phyloP scores from a whole-genome alignment of 1,140 invertebrate species.

The Oncopodura yosiiana region DNA sequence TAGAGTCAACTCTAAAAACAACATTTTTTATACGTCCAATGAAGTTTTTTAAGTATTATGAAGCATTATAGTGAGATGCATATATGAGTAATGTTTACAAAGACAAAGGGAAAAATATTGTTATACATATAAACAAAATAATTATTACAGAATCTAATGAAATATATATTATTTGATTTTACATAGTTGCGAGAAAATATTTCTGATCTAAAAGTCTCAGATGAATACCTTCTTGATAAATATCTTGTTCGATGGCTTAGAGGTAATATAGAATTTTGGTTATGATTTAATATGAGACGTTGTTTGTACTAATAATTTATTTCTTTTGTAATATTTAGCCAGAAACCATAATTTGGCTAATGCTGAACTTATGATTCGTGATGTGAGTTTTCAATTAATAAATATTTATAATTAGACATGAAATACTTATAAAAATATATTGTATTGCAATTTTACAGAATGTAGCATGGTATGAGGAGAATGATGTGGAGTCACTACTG shows the following conservation, averaged over 20 bases:
- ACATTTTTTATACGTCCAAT: too few species aligned
- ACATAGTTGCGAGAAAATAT: constrained; percentile 17
- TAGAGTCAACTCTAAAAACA: not conserved
- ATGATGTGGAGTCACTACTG: too few species aligned
- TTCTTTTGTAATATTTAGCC: constrained; percentile 50
- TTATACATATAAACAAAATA: not conserved
- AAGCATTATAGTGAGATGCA: too few species aligned
- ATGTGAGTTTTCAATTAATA: constrained; percentile 49
- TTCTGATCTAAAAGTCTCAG: constrained; percentile 4
- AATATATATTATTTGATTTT: not conserved
- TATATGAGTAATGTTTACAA: too few species aligned
- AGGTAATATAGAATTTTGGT: constrained; percentile 46
- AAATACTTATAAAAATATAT: too few species aligned
- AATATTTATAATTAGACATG: not conserved
- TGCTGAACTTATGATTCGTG: constrained; percentile 74
- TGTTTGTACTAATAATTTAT: constrained; percentile 5
- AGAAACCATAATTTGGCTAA: constrained; percentile 67
- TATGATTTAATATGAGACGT: not conserved
- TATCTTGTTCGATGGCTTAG: constrained; percentile 68
- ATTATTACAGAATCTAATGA: not conserved
- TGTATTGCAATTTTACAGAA: too few species aligned
- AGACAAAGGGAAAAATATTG: too few species aligned
- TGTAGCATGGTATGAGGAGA: too few species aligned
- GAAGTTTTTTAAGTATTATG: too few species aligned
- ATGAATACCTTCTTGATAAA: constrained; percentile 58